Evolutionary conservation across 2,888 invertebrate species (phyloP), one percentile per base, ranked within the genome.

Genomic region (Ashinkailepas kermadecensis): DNA sequence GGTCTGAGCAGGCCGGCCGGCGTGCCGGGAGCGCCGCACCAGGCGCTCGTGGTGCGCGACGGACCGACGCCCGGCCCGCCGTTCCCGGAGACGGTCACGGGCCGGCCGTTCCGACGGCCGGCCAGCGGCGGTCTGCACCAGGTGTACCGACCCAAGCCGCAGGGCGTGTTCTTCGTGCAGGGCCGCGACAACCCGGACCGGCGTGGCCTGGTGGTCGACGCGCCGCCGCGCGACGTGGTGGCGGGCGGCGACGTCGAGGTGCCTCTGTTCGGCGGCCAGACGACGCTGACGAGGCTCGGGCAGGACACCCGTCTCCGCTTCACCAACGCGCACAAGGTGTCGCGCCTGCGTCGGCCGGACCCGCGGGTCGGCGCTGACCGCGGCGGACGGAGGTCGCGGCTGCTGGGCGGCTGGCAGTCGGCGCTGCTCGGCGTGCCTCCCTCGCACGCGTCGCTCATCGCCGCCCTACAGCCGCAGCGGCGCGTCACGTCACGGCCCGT

Each of bases 261-360:
- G 21, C 74, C 54, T 0, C 39, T 74, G 54, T 74, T 13, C 54
- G 74, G 74, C 18, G 74, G 74, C 18, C 54, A 13, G 23, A 23
- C 12, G 65, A 65, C 23, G 39, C 54, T 74, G 54, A 74, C 39
- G 39, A 4, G 23, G 74, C 4, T 2, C 74, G 18, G 21, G 10
- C 54, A 25, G 13, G 70, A n/a, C 10, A 39, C 7, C 25, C 10
- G 2, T 11, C 9, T 25, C 13, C 74, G 25, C 9, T 12, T 74
- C 54, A 74, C 74, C 74, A 74, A 54, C 18, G 54, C 18, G 18
- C 74, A 74, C 54, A 74, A 12, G 8, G 74, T 74, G 54, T 70
- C 82, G 83, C 25, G 82, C 82, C 54, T 67, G 82, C 57, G 81
- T 81, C 62, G 84, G 83, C 78, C 82, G 80, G 39, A 82, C 4